These are phyloP conservation scores for Aphyosemion australe DNA, from an alignment of 2,113 vertebrate genomes.

Conservation along the genomic window DNA sequence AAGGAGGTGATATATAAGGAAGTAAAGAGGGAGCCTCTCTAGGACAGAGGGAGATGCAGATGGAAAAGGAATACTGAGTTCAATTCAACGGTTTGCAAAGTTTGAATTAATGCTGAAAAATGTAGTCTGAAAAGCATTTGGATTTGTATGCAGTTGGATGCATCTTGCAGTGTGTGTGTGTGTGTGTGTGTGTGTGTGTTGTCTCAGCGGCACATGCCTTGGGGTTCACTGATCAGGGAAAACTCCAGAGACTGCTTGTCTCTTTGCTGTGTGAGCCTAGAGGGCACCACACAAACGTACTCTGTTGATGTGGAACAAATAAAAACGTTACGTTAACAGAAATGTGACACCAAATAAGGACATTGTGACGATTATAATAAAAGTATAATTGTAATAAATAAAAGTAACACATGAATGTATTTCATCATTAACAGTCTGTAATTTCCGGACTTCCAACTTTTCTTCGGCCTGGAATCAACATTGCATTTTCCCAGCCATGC, in stretches of 20 bases:
- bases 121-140: background rate
- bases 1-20: constrained; percentile 14
- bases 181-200: too few relatives aligned
- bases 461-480: too few relatives aligned
- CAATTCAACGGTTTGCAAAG: constrained; percentile 19
- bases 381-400: too few relatives aligned
- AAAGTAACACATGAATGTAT: too few relatives aligned
- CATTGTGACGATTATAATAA: background rate
- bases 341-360: too few relatives aligned
- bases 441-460: too few relatives aligned
- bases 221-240: constrained; percentile 29
- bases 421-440: too few relatives aligned
- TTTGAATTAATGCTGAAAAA: constrained; percentile 4
- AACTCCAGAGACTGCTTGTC: constrained; percentile 43
- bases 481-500: too few relatives aligned
- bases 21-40: background rate
- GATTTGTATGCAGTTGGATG: constrained; percentile 20
- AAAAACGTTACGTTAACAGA: background rate
- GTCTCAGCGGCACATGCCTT: constrained; percentile 34
- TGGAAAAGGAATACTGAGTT: background rate
- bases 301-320: background rate
- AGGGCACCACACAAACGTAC: constrained; percentile 14
- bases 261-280: constrained; percentile 34
- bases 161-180: constrained; percentile 33
- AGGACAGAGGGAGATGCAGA: background rate